Evolutionary conservation across 1,140 invertebrate species (phyloP), one percentile per base, ranked within the genome.

Genomic region (Drosophila tani): DNA sequence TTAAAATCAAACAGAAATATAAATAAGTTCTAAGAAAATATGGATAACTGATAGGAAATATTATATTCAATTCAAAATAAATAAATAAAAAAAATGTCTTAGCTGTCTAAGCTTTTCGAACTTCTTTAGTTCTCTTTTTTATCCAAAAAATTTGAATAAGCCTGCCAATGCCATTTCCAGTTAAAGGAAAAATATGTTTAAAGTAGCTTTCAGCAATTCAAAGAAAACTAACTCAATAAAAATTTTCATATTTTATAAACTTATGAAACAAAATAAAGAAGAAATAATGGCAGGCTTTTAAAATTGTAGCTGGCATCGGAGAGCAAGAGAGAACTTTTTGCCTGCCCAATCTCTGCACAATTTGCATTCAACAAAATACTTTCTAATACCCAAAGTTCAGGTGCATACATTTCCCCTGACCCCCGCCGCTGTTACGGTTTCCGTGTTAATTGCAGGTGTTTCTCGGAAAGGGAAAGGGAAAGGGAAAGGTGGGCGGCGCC

Each of bases 391-490:
- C 46, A 73, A 60, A 60, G 68, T 73, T 73, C 46, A 41, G 29
- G 46, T 67, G 41, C 38, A 35, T 19, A 59, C 29, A 32, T 19
- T 49, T 27, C 2, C 41, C 35, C 14, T 59, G 53, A 49, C 41
- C 45, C 45, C 29, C 29, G 29, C 8, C 40, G 19, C 32, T 19
- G 40, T 40, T 0, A 21, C 41, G 27, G 74, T 53, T 66, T 50
- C 55, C 21, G 74, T 77, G 74, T 58, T 77, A 77, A 77, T 77
- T 77, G 74, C 58, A 67, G 29, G 49, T 40, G 67, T 46, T 41
- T 38, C 19, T 35, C 21, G 27, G 41, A 7, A 45, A n/a, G 46
- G 62, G 19, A 51, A 29, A 41, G 50, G 27, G 40, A 7, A 45
- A n/a, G 46, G 62, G 19, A 51, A 29, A 41, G 50, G 68, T 47